Evolutionary conservation across 2,888 invertebrate species (phyloP), one percentile per base, ranked within the genome.

Genomic region (Micoletzkya japonica): DNA sequence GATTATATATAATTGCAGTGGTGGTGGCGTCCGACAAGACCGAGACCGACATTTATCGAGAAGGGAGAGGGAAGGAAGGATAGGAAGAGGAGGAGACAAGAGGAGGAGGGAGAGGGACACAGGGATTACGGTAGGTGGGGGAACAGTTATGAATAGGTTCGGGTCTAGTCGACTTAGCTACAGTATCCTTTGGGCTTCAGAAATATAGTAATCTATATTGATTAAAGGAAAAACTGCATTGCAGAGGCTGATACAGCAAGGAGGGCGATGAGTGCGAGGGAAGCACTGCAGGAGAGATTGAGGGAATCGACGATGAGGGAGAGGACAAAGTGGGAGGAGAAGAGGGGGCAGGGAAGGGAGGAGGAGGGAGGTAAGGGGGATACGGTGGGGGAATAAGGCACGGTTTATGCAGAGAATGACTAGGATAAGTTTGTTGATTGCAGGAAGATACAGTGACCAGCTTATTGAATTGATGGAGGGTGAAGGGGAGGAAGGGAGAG

Each of bases 11-110:
- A 4, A 4, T 63, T 66, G 26, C 64, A 66, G 64, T 66, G 64
- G 64, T 66, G 64, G 64, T 66, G 36, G 54, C 64, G 64, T 37
- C 64, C 54, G 0, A 24, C 54, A 1, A 44, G 50, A 20, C 6
- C n/a, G 28, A 36, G 49, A 24, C 63, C 59, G 14, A 14, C 4
- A 20, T 39, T 39, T 20, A 20, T 59, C 28, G 59, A 59, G 39
- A n/a, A n/a, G n/a, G n/a, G n/a, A 26, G 39, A 17, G 24, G 34
- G 20, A 63, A 63, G 28, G 44, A 60, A 20, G 44, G 20, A 20
- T 4, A 10, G 60, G 30, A 44, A 63, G 50, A 63, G 39, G 63
- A 10, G 63, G 24, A 10, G 63, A n/a, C 34, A 37, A 39, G 26
- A 26, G 59, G 34, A 59, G 59, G 24, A 37, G 59, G 26, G 34